Evolutionary conservation across 2,888 invertebrate species (phyloP), one percentile per base, ranked within the genome.

Genomic region (Lasius platythorax): DNA sequence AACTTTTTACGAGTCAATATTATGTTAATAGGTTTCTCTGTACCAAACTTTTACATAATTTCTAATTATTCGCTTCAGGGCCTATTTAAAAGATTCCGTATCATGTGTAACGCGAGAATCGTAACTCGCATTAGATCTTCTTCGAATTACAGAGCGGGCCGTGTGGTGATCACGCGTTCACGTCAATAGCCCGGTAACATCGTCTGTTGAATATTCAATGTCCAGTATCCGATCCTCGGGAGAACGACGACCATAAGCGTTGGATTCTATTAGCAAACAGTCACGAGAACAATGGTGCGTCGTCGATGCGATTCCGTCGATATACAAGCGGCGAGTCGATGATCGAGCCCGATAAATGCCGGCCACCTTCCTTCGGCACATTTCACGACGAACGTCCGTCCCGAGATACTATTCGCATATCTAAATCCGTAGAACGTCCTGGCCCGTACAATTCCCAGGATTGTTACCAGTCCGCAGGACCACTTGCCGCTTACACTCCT

Each of bases 301-400:
- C 87, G 85, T 89, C 85, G 86, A 82, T 83, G 75, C 73, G 82
- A 86, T 86, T 87, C 84, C 87, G 76, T 87, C 87, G 87, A 85
- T 86, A 83, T 83, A 86, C 81, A 88, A 87, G 87, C 79, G 83
- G 76, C 76, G 84, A 85, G 84, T 89, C 87, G 84, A 87, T 70
- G 83, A 67, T 85, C 82, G 76, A 82, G 82, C 70, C 56, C 83
- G 83, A 87, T 87, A 90, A 88, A 83, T 89, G 87, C 85, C 88
- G 85, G 82, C 81, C 82, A 84, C 82, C 87, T 89, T 89, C 83
- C 86, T 89, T 87, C 85, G 87, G 85, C 89, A 85, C 83, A 90
- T 91, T 91, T 91, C 91, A 88, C 87, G 86, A 86, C 79, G 85
- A 79, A 88, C 89, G 85, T 88, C 82, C 87, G 86, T 86, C 81